Conservation (phyloP, 2,888 invertebrate species). For the Calliopum simillimum region DNA sequence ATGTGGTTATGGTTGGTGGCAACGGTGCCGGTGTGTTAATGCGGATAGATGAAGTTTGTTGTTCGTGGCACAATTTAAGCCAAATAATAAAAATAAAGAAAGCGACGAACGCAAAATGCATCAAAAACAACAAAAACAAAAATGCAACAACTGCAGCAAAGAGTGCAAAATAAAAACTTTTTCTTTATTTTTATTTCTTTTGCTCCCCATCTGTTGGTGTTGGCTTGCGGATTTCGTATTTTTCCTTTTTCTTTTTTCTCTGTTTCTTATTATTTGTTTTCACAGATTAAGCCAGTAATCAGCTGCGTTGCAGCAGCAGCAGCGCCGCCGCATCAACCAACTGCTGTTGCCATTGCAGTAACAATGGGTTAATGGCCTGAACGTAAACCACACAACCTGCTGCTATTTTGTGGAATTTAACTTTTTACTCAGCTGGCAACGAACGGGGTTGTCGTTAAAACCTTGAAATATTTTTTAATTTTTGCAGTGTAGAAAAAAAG, state of each 20-base stretch:
- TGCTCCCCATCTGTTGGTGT: too few relatives aligned
- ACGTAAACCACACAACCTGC: too few relatives aligned
- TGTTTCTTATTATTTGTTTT: neutral
- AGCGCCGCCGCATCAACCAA: neutral
- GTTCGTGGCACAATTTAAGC: slow-evolving; percentile 2
- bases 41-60: slow-evolving; percentile 22
- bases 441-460: too few relatives aligned
- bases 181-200: slow-evolving; percentile 1
- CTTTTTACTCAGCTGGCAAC: too few relatives aligned
- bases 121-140: neutral
- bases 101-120: neutral
- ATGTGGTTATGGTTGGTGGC: neutral
- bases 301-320: slow-evolving; percentile 7
- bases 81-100: neutral
- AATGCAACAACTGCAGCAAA: neutral
- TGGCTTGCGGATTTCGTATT: too few relatives aligned
- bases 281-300: slow-evolving; percentile 17
- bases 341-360: neutral
- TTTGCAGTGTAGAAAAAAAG: too few relatives aligned
- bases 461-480: too few relatives aligned
- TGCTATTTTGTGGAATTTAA: too few relatives aligned
- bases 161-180: slow-evolving; percentile 20
- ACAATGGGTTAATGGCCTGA: neutral
- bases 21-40: neutral
- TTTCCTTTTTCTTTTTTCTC: too few relatives aligned